Base-by-base conservation (phyloP, 1,140 invertebrate species). In the Sinonovacula constricta region DNA sequence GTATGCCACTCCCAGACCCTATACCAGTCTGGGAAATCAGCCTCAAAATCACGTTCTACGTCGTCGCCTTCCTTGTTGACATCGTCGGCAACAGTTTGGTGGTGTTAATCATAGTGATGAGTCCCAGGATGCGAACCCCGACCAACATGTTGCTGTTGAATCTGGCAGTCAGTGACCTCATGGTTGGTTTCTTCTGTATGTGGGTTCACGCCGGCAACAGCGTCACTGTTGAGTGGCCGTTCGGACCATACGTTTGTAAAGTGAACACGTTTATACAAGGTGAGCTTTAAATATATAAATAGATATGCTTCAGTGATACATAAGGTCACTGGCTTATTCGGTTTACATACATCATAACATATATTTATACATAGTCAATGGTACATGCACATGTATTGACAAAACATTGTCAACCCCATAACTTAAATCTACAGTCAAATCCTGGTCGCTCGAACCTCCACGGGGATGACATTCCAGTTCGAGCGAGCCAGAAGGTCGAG, bases 101-200 rank as follows among this genome's bases (percentile, higher is more conserved):
- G 3, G 68, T 86, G 14, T 45, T 87, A 22, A 81, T 86, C n/a
- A 74, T 82, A 39, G 15, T 69, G 15, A 51, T 82, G 18, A 87
- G 85, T 77, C 76, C 75, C 34, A 62, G 74, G 24, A 87, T 87
- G 86, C 36, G 83, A 26, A 80, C 79, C 1, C 85, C 83, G 2
- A 93, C 93, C 53, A 98, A 98, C 88, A 97, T 96, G 86, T 97
- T 98, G 87, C 92, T 98, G 36, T 97, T 97, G 88, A 96, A 95
- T 87, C 92, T 99, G 85, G 97, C 97, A 2, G 92, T 99, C 54
- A 97, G 97, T 0, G 98, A 99, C 90, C 92, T 99, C 26, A 90
- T 99, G 78, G 83, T 92, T 26, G 91, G 89, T 3, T n/a, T 87
- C 3, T 91, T 88, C 54, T 92, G 91, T 54, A 92, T 92, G 90